Evolutionary conservation across 2,888 invertebrate genomes (phyloP), one percentile per base, ranked within the genome.

Genomic region (Drosophila kambysellisi): DNA sequence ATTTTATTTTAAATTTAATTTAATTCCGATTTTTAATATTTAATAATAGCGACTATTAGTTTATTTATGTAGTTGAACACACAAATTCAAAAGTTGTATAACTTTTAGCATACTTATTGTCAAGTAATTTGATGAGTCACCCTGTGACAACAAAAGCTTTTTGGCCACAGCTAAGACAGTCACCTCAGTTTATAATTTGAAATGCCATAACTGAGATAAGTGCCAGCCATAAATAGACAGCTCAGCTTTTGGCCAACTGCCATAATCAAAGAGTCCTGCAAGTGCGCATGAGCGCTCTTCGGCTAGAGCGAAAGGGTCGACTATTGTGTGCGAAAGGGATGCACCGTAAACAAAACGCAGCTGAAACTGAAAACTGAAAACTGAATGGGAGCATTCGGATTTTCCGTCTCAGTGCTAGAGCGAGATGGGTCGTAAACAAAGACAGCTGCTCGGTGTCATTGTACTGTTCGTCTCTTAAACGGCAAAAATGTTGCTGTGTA

Each of bases 351-450:
- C 88, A 91, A 90, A 88, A 56, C 82, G 88, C 74, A 71, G 76
- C 71, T n/a, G 60, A 60, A 71, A 59, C 8, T 51, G 51, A 59
- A 68, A 65, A 50, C 66, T 43, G 43, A 43, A 56, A 39, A n/a
- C 29, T 71, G 68, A 68, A 68, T 68, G 68, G 61, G 50, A 39
- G 74, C 69, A 46, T 17, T 58, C 58, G 68, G 70, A 61, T 86
- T 58, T 59, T 69, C 90, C 59, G 51, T 89, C 88, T 84, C 91
- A 81, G 74, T 70, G 81, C 60, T 46, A 79, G 89, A 91, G 70
- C 85, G 90, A 84, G 91, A 91, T 83, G 75, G 91, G 83, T 83
- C 91, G 92, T 91, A 91, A 91, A 91, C 91, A 91, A 91, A 92
- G 91, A 91, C 89, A 92, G 91, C 89, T 89, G 89, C 84, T 89